Evolutionary conservation across 2,888 invertebrate species (phyloP).

Genomic region (Ophonus ardosiacus): DNA sequence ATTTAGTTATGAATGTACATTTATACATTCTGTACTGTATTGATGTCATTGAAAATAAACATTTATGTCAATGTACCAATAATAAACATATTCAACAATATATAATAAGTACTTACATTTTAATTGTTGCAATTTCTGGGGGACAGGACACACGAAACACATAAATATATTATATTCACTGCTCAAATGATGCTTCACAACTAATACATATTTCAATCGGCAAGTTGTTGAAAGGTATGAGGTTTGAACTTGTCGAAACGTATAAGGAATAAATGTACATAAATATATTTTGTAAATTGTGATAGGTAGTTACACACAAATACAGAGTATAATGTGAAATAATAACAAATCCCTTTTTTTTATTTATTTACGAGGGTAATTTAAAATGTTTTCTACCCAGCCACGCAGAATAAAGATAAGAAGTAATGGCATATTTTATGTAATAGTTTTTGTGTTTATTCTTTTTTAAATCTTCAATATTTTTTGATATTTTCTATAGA

Average conservation of each 20-base stretch:
- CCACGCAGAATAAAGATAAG: too few species aligned
- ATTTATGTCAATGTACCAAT: background rate
- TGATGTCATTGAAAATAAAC: slow-evolving; percentile 15
- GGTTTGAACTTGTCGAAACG: background rate
- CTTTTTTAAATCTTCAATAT: too few species aligned
- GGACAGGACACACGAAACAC: background rate
- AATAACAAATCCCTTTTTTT: slow-evolving; percentile 45
- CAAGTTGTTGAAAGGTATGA: background rate
- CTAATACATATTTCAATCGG: background rate
- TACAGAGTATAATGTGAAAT: slow-evolving; percentile 53
- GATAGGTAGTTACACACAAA: slow-evolving; percentile 49
- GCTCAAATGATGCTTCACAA: background rate
- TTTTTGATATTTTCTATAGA: too few species aligned
- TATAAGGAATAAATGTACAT: slow-evolving; percentile 23
- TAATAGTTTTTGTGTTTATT: too few species aligned
- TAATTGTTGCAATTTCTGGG: background rate
- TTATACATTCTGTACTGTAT: background rate
- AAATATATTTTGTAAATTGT: slow-evolving; percentile 54
- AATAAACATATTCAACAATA: background rate
- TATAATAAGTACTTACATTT: slow-evolving; percentile 22
- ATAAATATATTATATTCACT: background rate
- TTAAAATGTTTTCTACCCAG: too few species aligned
- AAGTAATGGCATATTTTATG: too few species aligned
- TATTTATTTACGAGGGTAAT: background rate
- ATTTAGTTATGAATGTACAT: background rate